phyloP scores from a whole-genome alignment of 2,888 invertebrate species.

The Tortricodes alternella region DNA sequence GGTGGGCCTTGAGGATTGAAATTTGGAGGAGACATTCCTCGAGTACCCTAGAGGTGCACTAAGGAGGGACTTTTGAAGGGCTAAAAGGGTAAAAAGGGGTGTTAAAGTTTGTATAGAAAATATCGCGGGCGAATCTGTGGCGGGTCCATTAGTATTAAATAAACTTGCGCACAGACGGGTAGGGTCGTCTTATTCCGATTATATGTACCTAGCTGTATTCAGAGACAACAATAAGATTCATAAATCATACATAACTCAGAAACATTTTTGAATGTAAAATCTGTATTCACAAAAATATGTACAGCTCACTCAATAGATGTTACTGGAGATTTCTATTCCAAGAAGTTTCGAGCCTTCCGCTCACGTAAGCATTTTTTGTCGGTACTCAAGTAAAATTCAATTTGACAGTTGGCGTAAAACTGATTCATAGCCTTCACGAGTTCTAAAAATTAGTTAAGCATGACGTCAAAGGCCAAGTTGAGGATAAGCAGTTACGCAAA shows the following conservation, averaged over 20 bases:
- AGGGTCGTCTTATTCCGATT: background rate
- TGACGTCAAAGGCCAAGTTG: conserved; percentile 20
- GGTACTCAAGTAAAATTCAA: background rate
- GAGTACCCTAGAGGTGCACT: too few species aligned
- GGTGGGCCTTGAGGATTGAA: too few species aligned
- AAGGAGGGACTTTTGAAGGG: too few species aligned
- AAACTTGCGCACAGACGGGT: background rate
- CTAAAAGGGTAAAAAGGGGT: too few species aligned
- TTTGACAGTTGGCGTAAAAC: conserved; percentile 8
- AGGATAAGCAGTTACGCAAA: conserved; percentile 1
- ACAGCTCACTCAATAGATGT: background rate
- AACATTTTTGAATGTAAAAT: background rate
- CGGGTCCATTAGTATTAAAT: too few species aligned
- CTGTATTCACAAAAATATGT: background rate
- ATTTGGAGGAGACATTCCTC: too few species aligned
- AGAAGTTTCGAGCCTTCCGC: conserved; percentile 3
- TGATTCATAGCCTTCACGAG: conserved; percentile 13
- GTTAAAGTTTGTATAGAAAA: too few species aligned
- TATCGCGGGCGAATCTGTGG: too few species aligned
- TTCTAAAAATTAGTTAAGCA: conserved; percentile 17
- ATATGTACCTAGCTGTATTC: background rate
- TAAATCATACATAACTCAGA: background rate
- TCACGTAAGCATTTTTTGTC: background rate
- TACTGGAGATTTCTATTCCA: background rate
- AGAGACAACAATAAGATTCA: background rate